phyloP scores from a whole-genome alignment of 1,140 invertebrate genomes.

The Tetramorium alpestre region DNA sequence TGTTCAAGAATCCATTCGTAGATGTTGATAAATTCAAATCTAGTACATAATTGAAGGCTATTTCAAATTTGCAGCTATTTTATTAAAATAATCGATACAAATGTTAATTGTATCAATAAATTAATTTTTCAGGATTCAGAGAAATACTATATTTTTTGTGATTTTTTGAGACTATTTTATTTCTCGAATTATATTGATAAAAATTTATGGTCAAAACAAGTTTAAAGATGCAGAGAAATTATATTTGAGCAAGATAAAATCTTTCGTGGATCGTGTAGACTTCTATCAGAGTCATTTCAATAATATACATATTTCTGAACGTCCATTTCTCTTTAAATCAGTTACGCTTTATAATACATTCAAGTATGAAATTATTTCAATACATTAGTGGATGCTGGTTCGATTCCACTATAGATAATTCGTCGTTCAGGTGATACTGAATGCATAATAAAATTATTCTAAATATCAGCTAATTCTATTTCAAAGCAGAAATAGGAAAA shows the following conservation, averaged over 20 bases:
- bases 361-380: constrained; percentile 78
- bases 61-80: neutral
- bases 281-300: constrained; percentile 44
- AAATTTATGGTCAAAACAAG: neutral
- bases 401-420: constrained; percentile 38
- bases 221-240: neutral
- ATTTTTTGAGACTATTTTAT: neutral
- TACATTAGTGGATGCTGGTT: constrained; percentile 66
- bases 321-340: constrained; percentile 69
- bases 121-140: neutral
- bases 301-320: constrained; percentile 75
- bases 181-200: neutral
- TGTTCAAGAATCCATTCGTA: neutral
- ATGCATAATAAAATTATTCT: constrained; percentile 26
- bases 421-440: neutral
- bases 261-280: neutral
- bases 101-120: neutral
- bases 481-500: constrained; percentile 5
- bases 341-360: constrained; percentile 73
- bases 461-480: constrained; percentile 25
- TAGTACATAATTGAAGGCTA: neutral
- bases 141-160: neutral
- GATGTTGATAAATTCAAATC: neutral
- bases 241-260: neutral
- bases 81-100: neutral